Conservation (phyloP, 92 coral and sea anemone genomes). For the Pocillopora meandrina region DNA sequence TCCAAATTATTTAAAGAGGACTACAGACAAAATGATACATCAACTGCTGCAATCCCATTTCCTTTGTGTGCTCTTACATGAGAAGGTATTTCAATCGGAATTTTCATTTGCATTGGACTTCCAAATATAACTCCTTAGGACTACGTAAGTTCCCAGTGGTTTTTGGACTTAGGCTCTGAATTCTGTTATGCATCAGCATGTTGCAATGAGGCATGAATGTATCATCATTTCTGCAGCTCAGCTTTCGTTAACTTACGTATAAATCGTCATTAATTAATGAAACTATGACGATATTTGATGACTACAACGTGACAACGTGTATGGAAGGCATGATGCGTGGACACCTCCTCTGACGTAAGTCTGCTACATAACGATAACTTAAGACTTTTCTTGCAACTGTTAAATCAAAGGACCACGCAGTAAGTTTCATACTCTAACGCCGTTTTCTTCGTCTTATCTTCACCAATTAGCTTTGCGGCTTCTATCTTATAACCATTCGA, state of each 20-base stretch:
- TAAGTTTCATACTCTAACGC: slow-evolving; percentile 14
- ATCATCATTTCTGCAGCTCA: background rate
- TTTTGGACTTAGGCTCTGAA: no score
- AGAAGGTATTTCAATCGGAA: no score
- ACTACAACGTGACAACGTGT: background rate
- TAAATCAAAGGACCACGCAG: background rate
- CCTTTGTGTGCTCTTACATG: no score
- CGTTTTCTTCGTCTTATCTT: background rate
- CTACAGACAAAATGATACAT: no score
- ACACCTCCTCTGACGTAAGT: background rate
- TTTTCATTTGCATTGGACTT: no score
- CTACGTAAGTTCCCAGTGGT: no score
- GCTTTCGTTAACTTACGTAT: background rate
- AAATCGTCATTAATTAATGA: background rate
- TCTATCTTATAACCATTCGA: background rate
- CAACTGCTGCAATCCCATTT: no score
- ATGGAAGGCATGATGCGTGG: slow-evolving; percentile 26
- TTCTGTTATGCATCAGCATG: background rate
- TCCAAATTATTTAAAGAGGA: no score
- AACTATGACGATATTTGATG: slow-evolving; percentile 10
- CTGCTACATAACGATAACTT: no score
- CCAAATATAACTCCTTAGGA: no score
- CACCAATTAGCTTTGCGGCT: background rate
- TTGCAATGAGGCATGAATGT: background rate
- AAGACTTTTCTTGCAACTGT: no score